These are phyloP conservation scores for Atherinosoma microstoma DNA, from an alignment of 2,797 vertebrate species.

Conservation along the genomic window DNA sequence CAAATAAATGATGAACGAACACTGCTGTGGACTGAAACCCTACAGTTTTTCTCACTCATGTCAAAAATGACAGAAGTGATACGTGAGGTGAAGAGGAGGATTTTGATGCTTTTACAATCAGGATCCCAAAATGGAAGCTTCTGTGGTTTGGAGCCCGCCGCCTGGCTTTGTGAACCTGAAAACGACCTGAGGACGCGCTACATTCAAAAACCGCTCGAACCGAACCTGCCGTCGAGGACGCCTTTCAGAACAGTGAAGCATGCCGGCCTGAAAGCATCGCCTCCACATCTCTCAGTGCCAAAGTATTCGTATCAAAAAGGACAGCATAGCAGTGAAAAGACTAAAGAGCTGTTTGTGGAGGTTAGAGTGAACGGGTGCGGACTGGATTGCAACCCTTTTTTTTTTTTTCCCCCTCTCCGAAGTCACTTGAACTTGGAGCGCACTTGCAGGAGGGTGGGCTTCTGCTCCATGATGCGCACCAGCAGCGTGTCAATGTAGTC, in stretches of 20 bases:
- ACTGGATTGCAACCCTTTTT: constrained; percentile 16
- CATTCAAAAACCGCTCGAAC: constrained; percentile 58
- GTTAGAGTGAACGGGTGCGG: constrained; percentile 51
- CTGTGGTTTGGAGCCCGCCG: constrained; percentile 43
- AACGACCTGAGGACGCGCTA: constrained; percentile 77
- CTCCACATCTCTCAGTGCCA: constrained; percentile 62
- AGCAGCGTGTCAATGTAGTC: constrained; percentile 98
- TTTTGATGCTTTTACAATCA: constrained; percentile 60
- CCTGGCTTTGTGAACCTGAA: constrained; percentile 70
- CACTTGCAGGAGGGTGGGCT: constrained; percentile 94
- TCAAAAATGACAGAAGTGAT: constrained; percentile 51
- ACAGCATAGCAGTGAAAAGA: constrained; percentile 83
- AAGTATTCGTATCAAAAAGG: constrained; percentile 77
- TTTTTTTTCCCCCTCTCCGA: background rate
- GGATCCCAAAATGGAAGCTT: constrained; percentile 56
- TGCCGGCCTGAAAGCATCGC: constrained; percentile 66
- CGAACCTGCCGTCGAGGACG: constrained; percentile 39
- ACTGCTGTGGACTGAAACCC: constrained; percentile 30
- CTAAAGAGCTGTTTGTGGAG: constrained; percentile 74
- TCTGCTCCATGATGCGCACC: constrained; percentile 98
- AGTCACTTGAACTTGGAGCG: constrained; percentile 82
- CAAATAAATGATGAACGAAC: background rate
- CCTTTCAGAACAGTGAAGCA: constrained; percentile 67
- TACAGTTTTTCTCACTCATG: constrained; percentile 21
- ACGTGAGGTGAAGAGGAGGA: constrained; percentile 53